phyloP scores from a whole-genome alignment of 2,113 vertebrate genomes.

The Lonchura striata region DNA sequence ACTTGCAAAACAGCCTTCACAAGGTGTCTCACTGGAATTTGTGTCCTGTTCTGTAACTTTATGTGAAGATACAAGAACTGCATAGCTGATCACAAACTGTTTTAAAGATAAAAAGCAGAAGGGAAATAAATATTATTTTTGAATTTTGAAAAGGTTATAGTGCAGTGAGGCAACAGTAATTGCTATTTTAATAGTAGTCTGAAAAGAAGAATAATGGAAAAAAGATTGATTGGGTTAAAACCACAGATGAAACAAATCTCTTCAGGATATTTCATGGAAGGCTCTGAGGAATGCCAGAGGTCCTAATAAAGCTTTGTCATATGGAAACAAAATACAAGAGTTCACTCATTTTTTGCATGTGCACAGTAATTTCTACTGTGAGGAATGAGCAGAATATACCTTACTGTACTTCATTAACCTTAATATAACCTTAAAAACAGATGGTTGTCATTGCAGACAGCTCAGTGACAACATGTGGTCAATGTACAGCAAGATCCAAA shows the following conservation, averaged over 20 bases:
- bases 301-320: background rate
- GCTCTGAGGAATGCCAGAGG: conserved; percentile 9
- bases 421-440: conserved; percentile 22
- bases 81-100: background rate
- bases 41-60: background rate
- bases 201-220: conserved; percentile 22
- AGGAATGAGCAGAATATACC: background rate
- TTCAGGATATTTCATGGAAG: conserved; percentile 16
- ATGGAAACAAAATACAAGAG: background rate
- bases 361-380: background rate
- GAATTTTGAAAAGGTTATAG: background rate
- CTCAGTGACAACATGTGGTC: background rate
- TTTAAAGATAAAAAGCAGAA: conserved; percentile 7
- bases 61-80: background rate
- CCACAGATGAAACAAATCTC: conserved; percentile 28
- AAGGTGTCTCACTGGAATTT: background rate
- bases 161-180: background rate
- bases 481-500: background rate
- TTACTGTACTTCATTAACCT: conserved; percentile 19
- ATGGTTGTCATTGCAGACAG: background rate
- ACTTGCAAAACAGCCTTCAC: background rate
- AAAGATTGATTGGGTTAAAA: conserved; percentile 31
- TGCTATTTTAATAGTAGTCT: conserved; percentile 23
- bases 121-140: background rate
- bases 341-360: background rate